Percentiles rank a stretch among this genome's conserved stretches.
Evolutionary conservation across 2,888 invertebrate species (phyloP).

Genomic region (Polyommatus iphigenia): DNA sequence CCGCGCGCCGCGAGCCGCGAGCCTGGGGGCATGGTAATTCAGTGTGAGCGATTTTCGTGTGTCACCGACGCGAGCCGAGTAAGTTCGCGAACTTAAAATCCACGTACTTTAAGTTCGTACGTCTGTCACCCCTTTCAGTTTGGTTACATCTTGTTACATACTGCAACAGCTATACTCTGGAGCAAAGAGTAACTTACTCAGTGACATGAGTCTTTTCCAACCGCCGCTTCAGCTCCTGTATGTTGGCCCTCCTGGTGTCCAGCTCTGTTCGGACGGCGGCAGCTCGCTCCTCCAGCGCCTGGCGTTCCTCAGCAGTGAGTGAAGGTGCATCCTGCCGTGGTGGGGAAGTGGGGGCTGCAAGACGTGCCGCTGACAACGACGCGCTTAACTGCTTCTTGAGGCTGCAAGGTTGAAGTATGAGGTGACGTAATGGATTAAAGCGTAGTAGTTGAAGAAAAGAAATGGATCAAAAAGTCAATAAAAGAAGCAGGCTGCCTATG

Average conservation of each 20-base stretch:
- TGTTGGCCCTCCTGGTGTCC: conserved; percentile 88
- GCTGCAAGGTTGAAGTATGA: conserved; percentile 30
- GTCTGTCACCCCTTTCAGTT: too few species aligned
- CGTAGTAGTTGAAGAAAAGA: too few species aligned
- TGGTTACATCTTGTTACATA: too few species aligned
- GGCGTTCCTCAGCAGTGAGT: conserved; percentile 76
- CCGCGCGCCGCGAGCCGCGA: too few species aligned
- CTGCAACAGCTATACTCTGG: too few species aligned
- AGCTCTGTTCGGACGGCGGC: conserved; percentile 82
- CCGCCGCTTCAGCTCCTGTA: conserved; percentile 89
- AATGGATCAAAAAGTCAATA: too few species aligned
- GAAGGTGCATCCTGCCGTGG: conserved; percentile 59
- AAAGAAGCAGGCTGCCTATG: too few species aligned
- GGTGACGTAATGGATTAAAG: not conserved
- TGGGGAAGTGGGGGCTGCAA: conserved; percentile 56
- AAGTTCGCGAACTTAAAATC: too few species aligned
- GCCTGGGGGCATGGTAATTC: too few species aligned
- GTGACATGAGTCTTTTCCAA: conserved; percentile 92
- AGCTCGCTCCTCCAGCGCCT: conserved; percentile 78
- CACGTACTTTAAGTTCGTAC: too few species aligned
- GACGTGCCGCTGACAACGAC: conserved; percentile 77
- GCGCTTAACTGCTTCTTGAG: conserved; percentile 83
- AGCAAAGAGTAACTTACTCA: conserved; percentile 82
- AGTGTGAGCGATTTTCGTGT: too few species aligned
- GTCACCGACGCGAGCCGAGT: too few species aligned